Conservation (phyloP, 2,888 invertebrate genomes). For the Phalangium opilio region DNA sequence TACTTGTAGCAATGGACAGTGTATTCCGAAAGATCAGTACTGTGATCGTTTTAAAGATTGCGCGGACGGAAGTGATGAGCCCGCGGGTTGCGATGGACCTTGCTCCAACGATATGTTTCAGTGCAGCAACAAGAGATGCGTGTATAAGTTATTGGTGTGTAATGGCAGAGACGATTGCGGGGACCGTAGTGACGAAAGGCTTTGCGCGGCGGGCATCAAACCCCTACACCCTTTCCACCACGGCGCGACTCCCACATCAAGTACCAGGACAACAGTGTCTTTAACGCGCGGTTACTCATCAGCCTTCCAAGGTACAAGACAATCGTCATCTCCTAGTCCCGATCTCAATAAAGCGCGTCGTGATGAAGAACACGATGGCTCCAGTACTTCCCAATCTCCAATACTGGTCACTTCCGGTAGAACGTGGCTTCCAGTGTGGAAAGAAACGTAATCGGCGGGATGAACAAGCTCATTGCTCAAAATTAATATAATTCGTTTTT, state of each 20-base stretch:
- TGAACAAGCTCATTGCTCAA: too few species aligned
- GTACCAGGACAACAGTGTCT: background rate
- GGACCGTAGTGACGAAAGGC: slow-evolving; percentile 24
- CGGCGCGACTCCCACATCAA: background rate
- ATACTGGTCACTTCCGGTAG: too few species aligned
- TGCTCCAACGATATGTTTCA: slow-evolving; percentile 19
- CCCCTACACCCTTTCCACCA: too few species aligned
- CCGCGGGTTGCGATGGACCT: slow-evolving; percentile 35
- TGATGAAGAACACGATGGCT: too few species aligned
- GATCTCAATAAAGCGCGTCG: too few species aligned
- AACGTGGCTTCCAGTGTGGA: too few species aligned
- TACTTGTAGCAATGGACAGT: slow-evolving; percentile 45
- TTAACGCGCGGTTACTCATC: background rate
- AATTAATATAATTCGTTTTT: too few species aligned
- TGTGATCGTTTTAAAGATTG: slow-evolving; percentile 54
- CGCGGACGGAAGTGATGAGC: slow-evolving; percentile 50
- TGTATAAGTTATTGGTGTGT: slow-evolving; percentile 20
- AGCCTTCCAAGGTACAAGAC: background rate
- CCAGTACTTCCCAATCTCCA: too few species aligned
- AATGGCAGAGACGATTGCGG: slow-evolving; percentile 24
- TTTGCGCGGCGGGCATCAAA: slow-evolving; percentile 18
- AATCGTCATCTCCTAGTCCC: too few species aligned
- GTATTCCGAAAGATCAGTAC: slow-evolving; percentile 42
- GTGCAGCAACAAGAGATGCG: slow-evolving; percentile 26
- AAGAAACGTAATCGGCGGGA: too few species aligned